Evolutionary conservation across 2,797 vertebrate species (phyloP), one percentile per base, ranked within the genome.

Genomic region (Glossophaga mutica): DNA sequence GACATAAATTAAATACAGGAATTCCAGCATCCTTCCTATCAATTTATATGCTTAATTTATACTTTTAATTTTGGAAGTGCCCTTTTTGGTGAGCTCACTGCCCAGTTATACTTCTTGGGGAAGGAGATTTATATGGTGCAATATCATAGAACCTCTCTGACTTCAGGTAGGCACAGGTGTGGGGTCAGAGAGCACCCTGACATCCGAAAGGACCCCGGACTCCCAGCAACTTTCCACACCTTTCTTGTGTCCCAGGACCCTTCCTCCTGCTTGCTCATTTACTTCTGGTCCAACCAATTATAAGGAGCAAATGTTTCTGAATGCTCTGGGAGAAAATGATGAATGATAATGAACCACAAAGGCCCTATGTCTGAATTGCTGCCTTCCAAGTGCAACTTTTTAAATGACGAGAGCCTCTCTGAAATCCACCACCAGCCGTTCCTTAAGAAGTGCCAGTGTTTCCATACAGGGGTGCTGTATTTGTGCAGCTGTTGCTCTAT

Each of bases 341-440:
- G 55, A 92, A 82, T 92, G 84, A 46, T 97, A 88, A 89, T 90
- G 95, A 96, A 92, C 95, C 70, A 39, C 85, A 67, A 76, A 97
- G 79, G 68, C 71, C 16, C 79, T 34, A 26, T 77, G 83, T 37
- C 74, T 82, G 86, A 62, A 81, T 95, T 74, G 83, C 92, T 85
- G 78, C 83, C 76, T 95, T 97, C 85, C 70, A 42, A 87, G 65
- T 92, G 88, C 73, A 85, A 59, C 50, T 19, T 89, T 87, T 48
- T 34, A 94, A 94, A 94, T 87, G 94, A 52, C 94, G 87, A 70
- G 86, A 78, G 79, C 92, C 88, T 97, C 67, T 44, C 79, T 48
- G 94, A 90, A 92, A 73, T 87, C 34, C 70, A 81, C 94, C 39
- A 87, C 29, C 42, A 46, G 57, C 44, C 74, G 70, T 89, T 95